Evolutionary conservation across 2,797 vertebrate species (phyloP), one percentile per base, ranked within the genome.

Genomic region (Myotis vivesi): DNA sequence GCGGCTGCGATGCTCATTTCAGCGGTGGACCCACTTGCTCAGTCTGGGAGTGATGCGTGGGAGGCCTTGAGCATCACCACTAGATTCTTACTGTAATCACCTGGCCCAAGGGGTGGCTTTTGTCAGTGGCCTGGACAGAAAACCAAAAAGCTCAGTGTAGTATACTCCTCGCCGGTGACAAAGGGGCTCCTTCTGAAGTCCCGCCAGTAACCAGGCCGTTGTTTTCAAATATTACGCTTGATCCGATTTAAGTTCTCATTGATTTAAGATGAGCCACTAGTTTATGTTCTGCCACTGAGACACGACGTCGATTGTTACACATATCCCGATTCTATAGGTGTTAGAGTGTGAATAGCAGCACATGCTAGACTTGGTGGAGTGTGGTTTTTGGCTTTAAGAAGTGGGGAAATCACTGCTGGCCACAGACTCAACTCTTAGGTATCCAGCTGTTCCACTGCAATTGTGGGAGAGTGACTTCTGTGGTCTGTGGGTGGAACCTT

Each of bases 201-300:
- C 30, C 75, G 9, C 44, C 72, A 9, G 1, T 11, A 41, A 41
- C 57, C 25, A 92, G 81, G 41, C 13, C 20, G 2, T 53, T 81
- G 81, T 79, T 83, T 87, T 53, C 57, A 87, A 55, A 33, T 80
- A 84, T 8, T 53, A 72, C 10, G 5, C 80, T 85, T 57, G 25
- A 64, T 91, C 19, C 66, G 8, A 53, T 94, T 79, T 87, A 57
- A 90, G 76, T 92, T 44, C 30, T 15, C 5, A 16, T 62, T n/a
- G 8, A 73, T 69, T 41, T 85, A 85, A 92, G 81, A 28, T 30
- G 68, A 53, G 3, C 44, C n/a, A 8, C 44, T 94, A 23, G 66
- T 53, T 51, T 53, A 38, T 44, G 59, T 66, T 85, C 44, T 91
- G 79, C 79, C 7, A 22, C 8, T 36, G 28, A 88, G 33, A 85